These are phyloP conservation scores for Tinamus guttatus DNA, from an alignment of 2,113 vertebrate genomes.

Conservation along the genomic window DNA sequence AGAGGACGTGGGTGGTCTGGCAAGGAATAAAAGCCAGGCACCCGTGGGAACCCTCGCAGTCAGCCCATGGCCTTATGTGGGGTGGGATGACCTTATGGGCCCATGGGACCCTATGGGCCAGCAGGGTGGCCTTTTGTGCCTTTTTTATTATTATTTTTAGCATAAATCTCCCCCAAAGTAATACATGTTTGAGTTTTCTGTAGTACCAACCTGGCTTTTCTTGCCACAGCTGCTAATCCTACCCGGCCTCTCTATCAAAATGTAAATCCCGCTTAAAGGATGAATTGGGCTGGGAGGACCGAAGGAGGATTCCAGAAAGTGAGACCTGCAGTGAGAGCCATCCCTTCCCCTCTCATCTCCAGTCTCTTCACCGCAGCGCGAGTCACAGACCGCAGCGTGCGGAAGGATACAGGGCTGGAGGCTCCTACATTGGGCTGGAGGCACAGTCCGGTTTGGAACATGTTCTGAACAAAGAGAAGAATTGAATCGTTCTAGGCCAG, in stretches of 20 bases:
- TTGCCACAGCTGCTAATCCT: neutral
- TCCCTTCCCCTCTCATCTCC: neutral
- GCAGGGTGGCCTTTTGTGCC: too few relatives aligned
- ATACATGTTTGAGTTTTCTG: neutral
- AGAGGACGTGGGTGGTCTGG: too few relatives aligned
- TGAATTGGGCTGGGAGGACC: neutral
- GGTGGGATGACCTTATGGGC: too few relatives aligned
- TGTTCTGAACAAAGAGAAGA: neutral
- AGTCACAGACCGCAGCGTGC: neutral
- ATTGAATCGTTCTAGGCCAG: neutral
- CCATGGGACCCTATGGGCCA: too few relatives aligned
- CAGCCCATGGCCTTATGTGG: too few relatives aligned
- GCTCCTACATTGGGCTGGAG: neutral
- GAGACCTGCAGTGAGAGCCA: neutral
- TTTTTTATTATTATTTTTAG: neutral
- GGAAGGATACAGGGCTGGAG: neutral
- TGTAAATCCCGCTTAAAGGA: neutral
- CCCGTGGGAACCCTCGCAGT: too few relatives aligned
- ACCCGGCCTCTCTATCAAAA: neutral
- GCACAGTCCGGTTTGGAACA: neutral
- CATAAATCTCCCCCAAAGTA: neutral
- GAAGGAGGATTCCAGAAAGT: neutral
- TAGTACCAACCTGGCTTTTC: neutral
- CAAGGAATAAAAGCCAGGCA: too few relatives aligned
- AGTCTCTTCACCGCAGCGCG: neutral